Percentiles rank a stretch among this genome's conserved stretches.
Conservation (phyloP, 1,140 invertebrate species). For the Pygmarrhopalites habei region DNA sequence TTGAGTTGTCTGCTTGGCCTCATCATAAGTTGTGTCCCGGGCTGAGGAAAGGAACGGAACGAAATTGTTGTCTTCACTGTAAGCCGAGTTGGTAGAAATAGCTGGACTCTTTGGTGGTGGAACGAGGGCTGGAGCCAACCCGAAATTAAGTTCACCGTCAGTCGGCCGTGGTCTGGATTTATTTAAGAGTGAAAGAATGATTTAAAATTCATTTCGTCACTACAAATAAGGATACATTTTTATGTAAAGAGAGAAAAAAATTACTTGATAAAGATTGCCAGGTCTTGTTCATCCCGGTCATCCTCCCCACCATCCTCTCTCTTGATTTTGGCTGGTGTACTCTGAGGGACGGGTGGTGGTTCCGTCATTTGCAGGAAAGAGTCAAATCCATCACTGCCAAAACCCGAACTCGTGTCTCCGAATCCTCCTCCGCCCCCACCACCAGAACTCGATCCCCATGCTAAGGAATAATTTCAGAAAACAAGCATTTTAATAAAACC, state of each 20-base stretch:
- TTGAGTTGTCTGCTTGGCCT: conserved; percentile 38
- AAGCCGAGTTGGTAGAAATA: conserved; percentile 41
- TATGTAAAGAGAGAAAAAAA: too few relatives aligned
- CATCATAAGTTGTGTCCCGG: conserved; percentile 22
- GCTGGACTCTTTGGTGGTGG: conserved; percentile 58
- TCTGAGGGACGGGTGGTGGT: conserved; percentile 55
- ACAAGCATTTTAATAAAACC: too few relatives aligned
- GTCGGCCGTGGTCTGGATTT: conserved; percentile 29
- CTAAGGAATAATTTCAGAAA: too few relatives aligned
- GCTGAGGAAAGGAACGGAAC: conserved; percentile 37
- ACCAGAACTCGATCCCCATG: conserved; percentile 39
- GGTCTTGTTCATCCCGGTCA: conserved; percentile 60
- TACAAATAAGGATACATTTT: not conserved
- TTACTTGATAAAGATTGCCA: conserved; percentile 70
- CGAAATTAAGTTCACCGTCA: conserved; percentile 20
- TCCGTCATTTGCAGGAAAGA: conserved; percentile 72
- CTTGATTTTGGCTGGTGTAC: conserved; percentile 45
- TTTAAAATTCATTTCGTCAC: too few relatives aligned
- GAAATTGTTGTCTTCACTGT: conserved; percentile 32
- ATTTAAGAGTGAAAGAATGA: conserved; percentile 34
- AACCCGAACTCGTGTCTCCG: conserved; percentile 43
- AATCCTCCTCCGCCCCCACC: too few relatives aligned
- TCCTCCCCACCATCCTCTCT: conserved; percentile 56
- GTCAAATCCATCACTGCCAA: conserved; percentile 60
- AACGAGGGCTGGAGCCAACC: conserved; percentile 56